Base-by-base conservation (phyloP, 2,888 invertebrate species). In the Pterostichus madidus region DNA sequence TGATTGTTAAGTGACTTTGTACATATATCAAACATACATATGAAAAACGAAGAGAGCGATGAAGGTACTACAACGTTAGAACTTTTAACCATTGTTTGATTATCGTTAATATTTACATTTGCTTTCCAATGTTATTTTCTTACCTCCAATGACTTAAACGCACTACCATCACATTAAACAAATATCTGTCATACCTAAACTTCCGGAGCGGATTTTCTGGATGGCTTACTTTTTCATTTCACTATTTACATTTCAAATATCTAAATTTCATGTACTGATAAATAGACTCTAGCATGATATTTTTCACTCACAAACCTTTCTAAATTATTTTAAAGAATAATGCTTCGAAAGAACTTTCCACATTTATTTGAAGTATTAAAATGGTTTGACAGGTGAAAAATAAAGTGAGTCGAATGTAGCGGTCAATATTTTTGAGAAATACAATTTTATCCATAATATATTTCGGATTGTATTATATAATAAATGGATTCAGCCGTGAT, bases 1-100 rank as follows among this genome's bases (percentile, higher is more conserved):
- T 81, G 81, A 81, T 81, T 44, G 46, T 46, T 79, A 79, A 64
- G 39, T 39, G 39, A 39, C 39, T 52, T 68, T 81, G 75, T 75
- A 81, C 52, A 81, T 81, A 81, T 61, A 39, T 39, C 8, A 7
- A 39, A 39, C 5, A 39, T 39, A 39, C 39, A 39, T 39, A 46
- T 56, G 71, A 56, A 53, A 35, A 31, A 80, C 10, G 68, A 68
- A 11, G 32, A 31, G 35, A 64, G 24, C 5, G 52, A 35, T 61
- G 46, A 46, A 81, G 81, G 81, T 81, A 81, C 81, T 81, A 39
- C 39, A 39, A 44, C 59, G 75, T 44, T 71, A 49, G 35, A 39
- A 39, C 39, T 39, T 39, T 39, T 39, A 39, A 75, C 59, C 46
- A 80, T 49, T 68, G 31, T 68, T 80, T 46, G 8, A 64, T 80